phyloP scores from a whole-genome alignment of 2,113 vertebrate species.

The Syrmaticus mikado region DNA sequence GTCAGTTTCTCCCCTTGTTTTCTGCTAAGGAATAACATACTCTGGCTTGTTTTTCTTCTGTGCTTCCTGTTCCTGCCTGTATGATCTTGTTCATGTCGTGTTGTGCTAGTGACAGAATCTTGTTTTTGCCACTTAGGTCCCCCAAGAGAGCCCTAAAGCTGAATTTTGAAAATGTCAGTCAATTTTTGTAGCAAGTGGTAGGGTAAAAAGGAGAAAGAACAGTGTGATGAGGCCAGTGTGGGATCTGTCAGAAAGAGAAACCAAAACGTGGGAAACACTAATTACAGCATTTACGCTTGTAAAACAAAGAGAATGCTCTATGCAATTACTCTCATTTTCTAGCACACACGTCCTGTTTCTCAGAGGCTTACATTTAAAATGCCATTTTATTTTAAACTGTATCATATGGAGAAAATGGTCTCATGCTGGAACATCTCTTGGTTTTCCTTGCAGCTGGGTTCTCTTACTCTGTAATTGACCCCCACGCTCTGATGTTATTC shows the following conservation, averaged over 20 bases:
- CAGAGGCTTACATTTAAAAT: conserved; percentile 15
- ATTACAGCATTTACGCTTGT: conserved; percentile 53
- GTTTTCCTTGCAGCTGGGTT: not conserved
- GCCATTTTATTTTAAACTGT: not conserved
- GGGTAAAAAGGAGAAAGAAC: conserved; percentile 43
- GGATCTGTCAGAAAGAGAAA: conserved; percentile 56
- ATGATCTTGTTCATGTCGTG: conserved; percentile 47
- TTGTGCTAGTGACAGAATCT: conserved; percentile 36
- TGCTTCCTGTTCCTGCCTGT: conserved; percentile 43
- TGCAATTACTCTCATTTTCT: conserved; percentile 38
- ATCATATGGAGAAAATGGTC: not conserved
- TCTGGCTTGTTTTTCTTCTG: conserved; percentile 43
- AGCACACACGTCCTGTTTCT: not conserved
- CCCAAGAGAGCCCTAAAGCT: conserved; percentile 55
- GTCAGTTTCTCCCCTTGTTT: conserved; percentile 39
- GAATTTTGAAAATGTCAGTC: conserved; percentile 57
- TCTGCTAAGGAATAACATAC: conserved; percentile 28
- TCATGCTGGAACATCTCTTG: not conserved
- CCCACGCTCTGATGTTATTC: not conserved
- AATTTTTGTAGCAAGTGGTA: conserved; percentile 28
- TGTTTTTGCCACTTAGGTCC: conserved; percentile 45
- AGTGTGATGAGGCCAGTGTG: conserved; percentile 34
- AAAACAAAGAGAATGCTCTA: conserved; percentile 34
- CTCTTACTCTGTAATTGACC: not conserved
- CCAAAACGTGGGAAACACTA: conserved; percentile 41